Percentiles rank a stretch among this genome's conserved stretches.
phyloP scores from a whole-genome alignment of 2,797 vertebrate genomes.

The Pangasius mekongensis region DNA sequence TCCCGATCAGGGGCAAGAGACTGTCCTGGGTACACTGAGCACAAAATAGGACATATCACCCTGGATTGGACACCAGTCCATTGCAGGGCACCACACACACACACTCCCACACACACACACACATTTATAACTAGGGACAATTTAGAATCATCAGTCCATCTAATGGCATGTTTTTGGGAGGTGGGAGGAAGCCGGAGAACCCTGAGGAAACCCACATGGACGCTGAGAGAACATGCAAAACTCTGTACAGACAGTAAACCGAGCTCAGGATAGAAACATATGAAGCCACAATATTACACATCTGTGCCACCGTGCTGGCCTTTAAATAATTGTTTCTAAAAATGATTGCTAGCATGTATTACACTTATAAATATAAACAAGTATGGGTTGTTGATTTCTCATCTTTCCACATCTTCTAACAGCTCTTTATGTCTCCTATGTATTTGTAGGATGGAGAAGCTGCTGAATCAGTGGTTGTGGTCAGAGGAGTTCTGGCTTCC shows the following conservation, averaged over 20 bases:
- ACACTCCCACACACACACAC: neutral
- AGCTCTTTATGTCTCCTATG: no score
- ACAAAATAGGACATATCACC: neutral
- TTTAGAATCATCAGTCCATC: neutral
- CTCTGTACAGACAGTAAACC: neutral
- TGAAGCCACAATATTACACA: neutral
- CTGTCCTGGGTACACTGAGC: neutral
- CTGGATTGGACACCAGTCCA: neutral
- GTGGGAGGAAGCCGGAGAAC: neutral
- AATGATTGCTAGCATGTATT: neutral
- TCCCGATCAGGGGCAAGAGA: neutral
- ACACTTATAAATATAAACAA: neutral
- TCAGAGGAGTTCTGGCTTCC: constrained; percentile 84
- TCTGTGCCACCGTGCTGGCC: neutral
- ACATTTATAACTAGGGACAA: neutral
- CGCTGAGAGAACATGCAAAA: neutral
- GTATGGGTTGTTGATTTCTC: neutral
- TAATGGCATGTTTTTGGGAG: neutral
- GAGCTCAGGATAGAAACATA: neutral
- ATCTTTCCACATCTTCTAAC: neutral
- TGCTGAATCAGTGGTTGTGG: constrained; percentile 85
- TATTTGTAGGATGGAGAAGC: constrained; percentile 74
- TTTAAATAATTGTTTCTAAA: neutral
- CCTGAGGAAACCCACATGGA: neutral
- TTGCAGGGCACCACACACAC: neutral